Evolutionary conservation across 2,888 invertebrate genomes (phyloP), one percentile per base, ranked within the genome.

Genomic region (Cephus sareptanus): DNA sequence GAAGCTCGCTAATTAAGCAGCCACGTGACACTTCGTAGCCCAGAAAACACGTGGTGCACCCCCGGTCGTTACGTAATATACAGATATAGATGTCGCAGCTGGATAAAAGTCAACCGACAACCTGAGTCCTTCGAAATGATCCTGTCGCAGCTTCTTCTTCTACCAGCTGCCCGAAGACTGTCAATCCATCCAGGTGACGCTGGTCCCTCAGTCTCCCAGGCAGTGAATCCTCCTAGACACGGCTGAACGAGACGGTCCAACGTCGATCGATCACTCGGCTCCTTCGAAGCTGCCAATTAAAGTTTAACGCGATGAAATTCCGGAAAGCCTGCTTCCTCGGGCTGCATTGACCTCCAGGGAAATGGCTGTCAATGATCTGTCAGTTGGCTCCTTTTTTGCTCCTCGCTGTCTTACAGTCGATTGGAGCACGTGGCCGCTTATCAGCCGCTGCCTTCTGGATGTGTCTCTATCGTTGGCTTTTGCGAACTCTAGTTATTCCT

Each of bases 301-400:
- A 85, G 82, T 83, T 84, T 81, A 69, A 40, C 78, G 33, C 70
- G 79, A 79, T 76, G 76, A 79, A 83, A 83, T 78, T 81, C 79
- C 71, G 76, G 78, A 81, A 23, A 23, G 56, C 56, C 56, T 9
- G 56, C 2, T 56, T 34, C 15, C 73, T 31, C 11, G 34, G 76
- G 68, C 74, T 78, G 75, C 76, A 85, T 84, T 81, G 83, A 77
- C 76, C 85, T 82, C 85, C 74, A 76, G 86, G 84, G 86, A 85
- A 86, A 84, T 86, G 85, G 85, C 83, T 83, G 84, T 82, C 84
- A 83, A 83, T 84, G 83, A 82, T 83, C 79, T 78, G 81, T 56
- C 56, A 9, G 23, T 56, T 56, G 56, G 9, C 9, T 56, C 56
- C 56, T 56, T 56, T 56, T 56, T 23, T 56, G 23, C 56, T 56